Conservation (phyloP, 2,797 vertebrate species). For the Otolemur crassicaudatus region DNA sequence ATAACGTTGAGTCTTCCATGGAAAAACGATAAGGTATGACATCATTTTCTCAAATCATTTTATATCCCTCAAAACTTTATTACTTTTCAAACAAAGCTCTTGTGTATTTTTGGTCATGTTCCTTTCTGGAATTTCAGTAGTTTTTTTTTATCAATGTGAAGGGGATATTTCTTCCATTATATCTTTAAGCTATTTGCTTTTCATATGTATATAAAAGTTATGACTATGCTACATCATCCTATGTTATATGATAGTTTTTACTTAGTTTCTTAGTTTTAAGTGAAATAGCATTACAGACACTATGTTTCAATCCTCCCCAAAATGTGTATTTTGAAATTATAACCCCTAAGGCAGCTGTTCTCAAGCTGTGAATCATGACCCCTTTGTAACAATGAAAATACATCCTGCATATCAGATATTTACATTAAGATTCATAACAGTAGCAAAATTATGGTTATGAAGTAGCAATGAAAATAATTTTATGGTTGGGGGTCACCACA, state of each 20-base stretch:
- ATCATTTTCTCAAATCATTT: neutral
- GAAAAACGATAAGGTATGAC: neutral
- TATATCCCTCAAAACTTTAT: neutral
- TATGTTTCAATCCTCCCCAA: neutral
- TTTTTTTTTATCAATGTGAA: neutral
- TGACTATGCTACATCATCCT: neutral
- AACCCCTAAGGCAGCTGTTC: neutral
- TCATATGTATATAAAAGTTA: neutral
- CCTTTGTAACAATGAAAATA: too few relatives aligned
- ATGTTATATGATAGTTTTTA: neutral
- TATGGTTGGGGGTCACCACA: too few relatives aligned
- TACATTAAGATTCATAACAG: too few relatives aligned
- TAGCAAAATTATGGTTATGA: too few relatives aligned
- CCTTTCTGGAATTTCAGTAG: neutral
- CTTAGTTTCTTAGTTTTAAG: neutral
- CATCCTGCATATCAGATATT: too few relatives aligned
- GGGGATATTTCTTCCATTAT: neutral
- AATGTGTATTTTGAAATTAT: neutral
- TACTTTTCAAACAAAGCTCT: neutral
- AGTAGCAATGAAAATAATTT: too few relatives aligned
- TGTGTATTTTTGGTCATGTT: neutral
- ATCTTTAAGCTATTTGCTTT: neutral
- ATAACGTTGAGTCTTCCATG: neutral
- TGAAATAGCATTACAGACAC: neutral
- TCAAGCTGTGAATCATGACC: neutral